These are phyloP conservation scores for Stegodyphus dumicola DNA, from an alignment of 1,140 invertebrate genomes.

Conservation along the genomic window DNA sequence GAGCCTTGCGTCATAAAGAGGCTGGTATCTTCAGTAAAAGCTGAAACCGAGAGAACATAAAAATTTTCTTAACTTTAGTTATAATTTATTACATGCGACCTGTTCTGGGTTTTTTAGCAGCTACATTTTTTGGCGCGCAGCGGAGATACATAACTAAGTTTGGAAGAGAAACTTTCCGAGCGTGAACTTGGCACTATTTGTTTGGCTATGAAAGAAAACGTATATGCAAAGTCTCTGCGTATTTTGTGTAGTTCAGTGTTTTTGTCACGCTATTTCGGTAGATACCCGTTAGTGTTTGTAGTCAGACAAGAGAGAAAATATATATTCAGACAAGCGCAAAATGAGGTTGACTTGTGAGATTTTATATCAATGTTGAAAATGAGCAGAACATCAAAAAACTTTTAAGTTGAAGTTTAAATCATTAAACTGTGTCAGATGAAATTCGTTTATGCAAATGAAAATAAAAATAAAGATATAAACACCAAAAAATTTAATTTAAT, in stretches of 20 bases:
- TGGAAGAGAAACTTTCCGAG: conserved; percentile 4
- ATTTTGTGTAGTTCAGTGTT: conserved; percentile 11
- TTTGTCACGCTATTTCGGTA: conserved; percentile 15
- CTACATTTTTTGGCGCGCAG: background rate
- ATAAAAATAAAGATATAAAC: too few species aligned
- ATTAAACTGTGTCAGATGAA: too few species aligned
- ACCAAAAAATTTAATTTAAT: too few species aligned
- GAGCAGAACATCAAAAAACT: too few species aligned
- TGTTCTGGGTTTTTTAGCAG: conserved; percentile 21
- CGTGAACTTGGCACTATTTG: conserved; percentile 17
- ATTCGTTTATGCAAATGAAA: too few species aligned
- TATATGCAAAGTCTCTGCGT: conserved; percentile 8
- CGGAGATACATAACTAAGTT: conserved; percentile 15
- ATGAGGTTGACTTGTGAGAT: conserved; percentile 7
- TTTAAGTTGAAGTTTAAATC: too few species aligned
- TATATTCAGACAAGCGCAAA: conserved; percentile 40
- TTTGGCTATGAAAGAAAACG: background rate
- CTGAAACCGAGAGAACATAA: conserved; percentile 42
- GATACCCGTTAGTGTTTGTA: conserved; percentile 10
- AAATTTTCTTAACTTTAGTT: conserved; percentile 51
- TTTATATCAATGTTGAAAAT: background rate
- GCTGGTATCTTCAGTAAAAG: conserved; percentile 30
- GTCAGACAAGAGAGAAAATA: conserved; percentile 15
- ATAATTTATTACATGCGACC: conserved; percentile 39
- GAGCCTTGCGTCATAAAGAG: conserved; percentile 24